phyloP scores from a whole-genome alignment of 2,113 vertebrate species.

The Perca flavescens region DNA sequence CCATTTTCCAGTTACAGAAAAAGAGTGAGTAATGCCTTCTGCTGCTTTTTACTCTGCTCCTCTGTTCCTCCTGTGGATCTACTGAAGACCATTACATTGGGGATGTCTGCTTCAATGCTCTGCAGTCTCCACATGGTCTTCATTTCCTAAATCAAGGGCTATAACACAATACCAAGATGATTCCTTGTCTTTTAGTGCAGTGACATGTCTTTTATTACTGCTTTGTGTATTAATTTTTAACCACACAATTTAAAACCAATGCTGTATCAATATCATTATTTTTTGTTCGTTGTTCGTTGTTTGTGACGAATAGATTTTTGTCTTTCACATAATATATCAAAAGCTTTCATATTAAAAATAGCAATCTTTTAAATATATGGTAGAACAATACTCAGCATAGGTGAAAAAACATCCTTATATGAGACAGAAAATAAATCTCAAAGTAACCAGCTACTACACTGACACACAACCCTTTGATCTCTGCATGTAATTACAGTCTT shows the following conservation, averaged over 20 bases:
- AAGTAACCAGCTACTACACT: slow-evolving; percentile 36
- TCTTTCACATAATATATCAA: background rate
- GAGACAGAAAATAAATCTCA: slow-evolving; percentile 38
- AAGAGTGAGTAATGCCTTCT: slow-evolving; percentile 82
- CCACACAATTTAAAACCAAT: background rate
- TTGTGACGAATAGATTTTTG: background rate
- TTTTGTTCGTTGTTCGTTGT: slow-evolving; percentile 1
- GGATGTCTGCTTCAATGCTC: slow-evolving; percentile 59
- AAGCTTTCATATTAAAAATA: background rate
- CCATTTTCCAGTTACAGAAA: slow-evolving; percentile 85
- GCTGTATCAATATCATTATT: background rate
- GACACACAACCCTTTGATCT: slow-evolving; percentile 71
- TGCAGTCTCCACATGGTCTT: slow-evolving; percentile 62
- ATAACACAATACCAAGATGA: slow-evolving; percentile 16
- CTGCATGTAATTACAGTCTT: slow-evolving; percentile 69
- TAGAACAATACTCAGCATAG: background rate
- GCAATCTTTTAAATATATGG: background rate
- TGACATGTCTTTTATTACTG: slow-evolving; percentile 1
- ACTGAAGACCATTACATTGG: slow-evolving; percentile 49
- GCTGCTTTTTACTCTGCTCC: slow-evolving; percentile 63
- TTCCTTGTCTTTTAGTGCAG: background rate
- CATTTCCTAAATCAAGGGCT: slow-evolving; percentile 62
- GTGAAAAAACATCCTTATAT: background rate
- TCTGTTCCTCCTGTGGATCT: slow-evolving; percentile 68
- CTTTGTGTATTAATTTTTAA: slow-evolving; percentile 3